phyloP scores from a whole-genome alignment of 1,140 invertebrate genomes.

The Mactra quadrangularis region DNA sequence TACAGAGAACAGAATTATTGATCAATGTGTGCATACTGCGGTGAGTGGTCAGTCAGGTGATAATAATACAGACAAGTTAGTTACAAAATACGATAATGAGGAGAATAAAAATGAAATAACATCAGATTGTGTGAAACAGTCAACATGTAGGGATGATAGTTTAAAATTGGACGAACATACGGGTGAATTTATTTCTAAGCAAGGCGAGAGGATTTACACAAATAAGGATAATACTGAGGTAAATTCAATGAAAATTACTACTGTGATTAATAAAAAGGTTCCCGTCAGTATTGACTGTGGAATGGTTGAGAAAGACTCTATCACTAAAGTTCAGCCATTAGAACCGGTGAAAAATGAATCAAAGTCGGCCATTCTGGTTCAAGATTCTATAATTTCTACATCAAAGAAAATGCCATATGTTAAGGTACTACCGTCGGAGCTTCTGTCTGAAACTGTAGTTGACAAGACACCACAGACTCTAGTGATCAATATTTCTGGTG shows the following conservation, averaged over 20 bases:
- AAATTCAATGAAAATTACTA: too few relatives aligned
- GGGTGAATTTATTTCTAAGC: slow-evolving; percentile 28
- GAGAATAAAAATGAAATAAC: too few relatives aligned
- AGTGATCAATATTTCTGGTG: slow-evolving; percentile 50
- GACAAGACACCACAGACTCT: slow-evolving; percentile 33
- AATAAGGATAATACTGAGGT: not conserved
- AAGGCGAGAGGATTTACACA: not conserved
- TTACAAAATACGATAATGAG: too few relatives aligned
- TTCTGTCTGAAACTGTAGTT: slow-evolving; percentile 9
- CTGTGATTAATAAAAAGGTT: not conserved
- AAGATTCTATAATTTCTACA: not conserved
- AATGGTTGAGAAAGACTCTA: not conserved
- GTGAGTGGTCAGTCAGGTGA: not conserved
- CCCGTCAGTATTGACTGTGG: not conserved
- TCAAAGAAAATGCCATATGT: slow-evolving; percentile 36
- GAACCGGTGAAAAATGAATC: too few relatives aligned
- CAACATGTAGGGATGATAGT: not conserved
- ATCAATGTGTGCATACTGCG: not conserved
- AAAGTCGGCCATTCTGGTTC: too few relatives aligned
- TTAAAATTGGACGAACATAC: slow-evolving; percentile 40
- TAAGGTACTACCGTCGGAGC: slow-evolving; percentile 36
- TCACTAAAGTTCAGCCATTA: not conserved
- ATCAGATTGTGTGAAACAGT: not conserved
- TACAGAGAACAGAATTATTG: not conserved
- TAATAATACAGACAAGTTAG: not conserved